phyloP scores from a whole-genome alignment of 2,888 invertebrate species.

The Nomada ruficornis region DNA sequence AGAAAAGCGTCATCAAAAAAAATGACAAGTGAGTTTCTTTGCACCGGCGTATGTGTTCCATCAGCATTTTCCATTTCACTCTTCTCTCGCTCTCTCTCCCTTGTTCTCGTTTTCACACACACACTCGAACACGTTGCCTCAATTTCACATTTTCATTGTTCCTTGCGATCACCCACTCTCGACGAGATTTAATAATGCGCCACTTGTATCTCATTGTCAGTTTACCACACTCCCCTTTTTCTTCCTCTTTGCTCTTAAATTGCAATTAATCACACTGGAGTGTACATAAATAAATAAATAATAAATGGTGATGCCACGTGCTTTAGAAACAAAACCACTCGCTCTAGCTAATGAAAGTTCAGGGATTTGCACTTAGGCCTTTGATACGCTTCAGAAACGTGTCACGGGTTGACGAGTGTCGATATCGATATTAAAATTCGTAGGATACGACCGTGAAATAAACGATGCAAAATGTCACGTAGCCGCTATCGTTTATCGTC shows the following conservation, averaged over 20 bases:
- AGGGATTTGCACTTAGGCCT: constrained; percentile 62
- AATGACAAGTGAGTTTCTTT: constrained; percentile 55
- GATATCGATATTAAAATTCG: constrained; percentile 9
- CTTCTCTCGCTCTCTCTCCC: constrained; percentile 2
- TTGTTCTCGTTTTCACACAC: constrained; percentile 11
- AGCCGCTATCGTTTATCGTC: constrained; percentile 20
- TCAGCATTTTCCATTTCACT: constrained; percentile 15
- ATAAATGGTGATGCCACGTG: constrained; percentile 54
- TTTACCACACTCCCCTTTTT: background rate
- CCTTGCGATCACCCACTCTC: constrained; percentile 24
- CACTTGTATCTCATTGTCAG: constrained; percentile 21
- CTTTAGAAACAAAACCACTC: constrained; percentile 52
- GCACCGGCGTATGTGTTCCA: constrained; percentile 12
- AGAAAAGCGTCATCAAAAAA: constrained; percentile 66
- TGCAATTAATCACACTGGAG: constrained; percentile 55
- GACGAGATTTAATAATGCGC: constrained; percentile 37
- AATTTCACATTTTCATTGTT: background rate
- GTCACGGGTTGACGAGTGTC: constrained; percentile 25
- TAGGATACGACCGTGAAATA: constrained; percentile 5
- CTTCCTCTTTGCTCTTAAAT: constrained; percentile 24
- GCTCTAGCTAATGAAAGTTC: constrained; percentile 57
- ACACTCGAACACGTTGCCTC: background rate
- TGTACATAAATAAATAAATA: constrained; percentile 72
- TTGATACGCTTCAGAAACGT: constrained; percentile 37
- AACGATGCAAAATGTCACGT: constrained; percentile 28